A percentile compares a stretch with the other conserved stretches of the same genome.
phyloP scores from a whole-genome alignment of 1,140 invertebrate species.

The Trichomalopsis sarcophagae region DNA sequence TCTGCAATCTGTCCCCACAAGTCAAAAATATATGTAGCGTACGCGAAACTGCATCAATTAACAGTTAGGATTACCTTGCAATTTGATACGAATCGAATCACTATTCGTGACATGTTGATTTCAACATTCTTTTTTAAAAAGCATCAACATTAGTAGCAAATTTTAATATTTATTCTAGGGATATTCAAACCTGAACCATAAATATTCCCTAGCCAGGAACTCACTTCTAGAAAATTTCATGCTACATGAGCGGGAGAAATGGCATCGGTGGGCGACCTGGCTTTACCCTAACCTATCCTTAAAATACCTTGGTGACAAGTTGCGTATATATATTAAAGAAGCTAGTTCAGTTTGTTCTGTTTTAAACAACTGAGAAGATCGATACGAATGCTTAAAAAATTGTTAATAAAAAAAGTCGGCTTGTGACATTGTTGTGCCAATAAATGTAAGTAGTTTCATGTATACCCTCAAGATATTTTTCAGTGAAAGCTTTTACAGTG shows the following conservation, averaged over 20 bases:
- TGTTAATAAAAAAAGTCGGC: background rate
- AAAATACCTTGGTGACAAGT: conserved; percentile 45
- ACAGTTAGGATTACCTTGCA: no score
- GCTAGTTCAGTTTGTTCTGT: background rate
- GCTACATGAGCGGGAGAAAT: background rate
- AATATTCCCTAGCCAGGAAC: background rate
- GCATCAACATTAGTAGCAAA: no score
- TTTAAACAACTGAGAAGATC: conserved; percentile 29
- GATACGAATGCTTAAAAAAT: background rate
- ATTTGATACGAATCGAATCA: no score
- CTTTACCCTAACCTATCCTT: background rate
- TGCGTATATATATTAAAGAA: background rate
- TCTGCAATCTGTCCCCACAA: no score
- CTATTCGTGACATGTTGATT: no score
- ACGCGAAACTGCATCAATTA: no score
- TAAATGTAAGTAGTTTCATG: background rate
- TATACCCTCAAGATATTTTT: background rate
- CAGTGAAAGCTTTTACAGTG: background rate
- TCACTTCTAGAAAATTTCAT: background rate
- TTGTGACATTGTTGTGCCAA: background rate
- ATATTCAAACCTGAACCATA: background rate
- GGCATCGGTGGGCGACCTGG: background rate
- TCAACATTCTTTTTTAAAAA: no score
- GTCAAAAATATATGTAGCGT: no score
- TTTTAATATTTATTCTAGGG: background rate